Evolutionary conservation across 2,113 vertebrate species (phyloP), one percentile per base, ranked within the genome.

Genomic region (Gobio gobio): DNA sequence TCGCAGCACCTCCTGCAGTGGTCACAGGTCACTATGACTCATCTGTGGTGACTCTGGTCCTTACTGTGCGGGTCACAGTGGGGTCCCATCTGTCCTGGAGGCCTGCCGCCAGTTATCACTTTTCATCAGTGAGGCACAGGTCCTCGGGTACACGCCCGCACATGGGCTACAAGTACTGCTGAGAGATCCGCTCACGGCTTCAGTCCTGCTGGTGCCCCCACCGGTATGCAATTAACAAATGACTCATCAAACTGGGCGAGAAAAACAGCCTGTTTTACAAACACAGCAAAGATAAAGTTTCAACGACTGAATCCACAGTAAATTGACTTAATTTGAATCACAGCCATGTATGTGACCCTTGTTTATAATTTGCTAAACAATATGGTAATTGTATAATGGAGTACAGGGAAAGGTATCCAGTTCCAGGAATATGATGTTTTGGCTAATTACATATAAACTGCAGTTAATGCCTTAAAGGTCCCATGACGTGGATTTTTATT

Each of bases 1-100:
- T 78, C 59, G 16, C 75, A 54, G 70, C 7, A 26, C 18, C 64
- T 83, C 59, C 68, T 73, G 59, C 45, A 47, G 83, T 77, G 78
- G 40, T 85, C 83, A 85, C 43, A 85, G 79, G 80, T 83, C 83
- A 83, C 66, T 18, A 49, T 83, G 88, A 85, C 86, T 86, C 88
- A 84, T 74, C 84, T 83, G 75, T 14, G 56, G 36, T 51, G 74
- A 87, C 54, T 49, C 36, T 8, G 54, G 76, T 47, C 29, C 61
- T 33, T 16, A 54, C 75, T 66, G 66, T 22, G 75, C 24, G n/a
- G 61, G 66, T 78, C 88, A 82, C 75, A 56, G 74, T 51, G 45
- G 58, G 74, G 43, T 26, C 74, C 40, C 26, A 47, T 74, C 70
- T 83, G 75, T 75, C 36, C 83, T 56, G 66, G 73, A 61, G 75